Conservation (phyloP, 2,888 invertebrate species). For the Ariolimax columbianus region DNA sequence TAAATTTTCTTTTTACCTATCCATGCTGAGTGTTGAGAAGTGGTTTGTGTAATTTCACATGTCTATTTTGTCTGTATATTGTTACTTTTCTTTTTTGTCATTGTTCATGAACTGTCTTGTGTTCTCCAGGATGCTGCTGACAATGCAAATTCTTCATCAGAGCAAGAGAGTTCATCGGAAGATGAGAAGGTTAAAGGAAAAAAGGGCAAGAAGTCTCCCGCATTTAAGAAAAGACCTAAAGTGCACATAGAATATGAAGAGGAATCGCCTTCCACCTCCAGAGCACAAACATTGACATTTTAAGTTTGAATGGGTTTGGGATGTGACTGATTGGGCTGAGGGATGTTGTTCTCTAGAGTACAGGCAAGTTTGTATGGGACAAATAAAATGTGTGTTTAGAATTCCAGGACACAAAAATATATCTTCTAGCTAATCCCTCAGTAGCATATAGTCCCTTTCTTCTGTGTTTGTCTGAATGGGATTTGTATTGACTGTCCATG, state of each 20-base stretch:
- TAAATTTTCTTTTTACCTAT: too few species aligned
- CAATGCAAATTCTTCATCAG: slow-evolving; percentile 14
- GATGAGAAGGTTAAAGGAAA: slow-evolving; percentile 20
- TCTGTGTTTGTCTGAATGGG: too few species aligned
- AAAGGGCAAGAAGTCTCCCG: slow-evolving; percentile 53
- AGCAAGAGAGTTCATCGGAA: slow-evolving; percentile 39
- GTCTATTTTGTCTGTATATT: too few species aligned
- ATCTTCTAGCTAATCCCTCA: too few species aligned
- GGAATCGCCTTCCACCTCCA: slow-evolving; percentile 72
- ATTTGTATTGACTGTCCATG: too few species aligned
- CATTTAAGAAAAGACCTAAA: slow-evolving; percentile 79
- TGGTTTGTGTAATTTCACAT: too few species aligned
- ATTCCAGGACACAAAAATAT: background rate
- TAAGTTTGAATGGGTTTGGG: background rate
- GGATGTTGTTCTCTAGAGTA: background rate
- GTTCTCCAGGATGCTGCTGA: slow-evolving; percentile 37
- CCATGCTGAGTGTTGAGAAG: too few species aligned
- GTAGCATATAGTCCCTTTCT: too few species aligned
- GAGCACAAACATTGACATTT: slow-evolving; percentile 59
- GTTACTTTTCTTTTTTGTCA: too few species aligned
- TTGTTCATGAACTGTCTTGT: background rate
- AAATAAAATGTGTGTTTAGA: background rate
- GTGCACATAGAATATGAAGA: slow-evolving; percentile 89
- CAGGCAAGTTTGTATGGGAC: background rate
- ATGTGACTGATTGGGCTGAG: background rate